A percentile compares a stretch with the other conserved stretches of the same genome.
Evolutionary conservation across 1,140 invertebrate species (phyloP).

Genomic region (Hylaeus anthracinus): DNA sequence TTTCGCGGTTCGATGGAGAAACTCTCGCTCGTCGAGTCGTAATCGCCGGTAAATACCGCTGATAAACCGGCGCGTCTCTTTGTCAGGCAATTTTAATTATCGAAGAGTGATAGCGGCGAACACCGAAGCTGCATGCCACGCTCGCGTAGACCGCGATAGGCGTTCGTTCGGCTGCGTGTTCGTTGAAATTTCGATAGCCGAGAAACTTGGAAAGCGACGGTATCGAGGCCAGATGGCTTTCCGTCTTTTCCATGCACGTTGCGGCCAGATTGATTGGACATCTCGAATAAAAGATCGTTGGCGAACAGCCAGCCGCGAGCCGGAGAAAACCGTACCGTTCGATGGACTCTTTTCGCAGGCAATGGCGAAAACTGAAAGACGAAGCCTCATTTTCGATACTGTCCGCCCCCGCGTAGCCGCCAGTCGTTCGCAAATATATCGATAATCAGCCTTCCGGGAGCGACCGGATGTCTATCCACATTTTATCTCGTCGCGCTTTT

Average conservation of each 20-base stretch:
- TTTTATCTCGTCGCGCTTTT: conserved; percentile 36
- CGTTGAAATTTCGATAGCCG: conserved; percentile 33
- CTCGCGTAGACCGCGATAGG: background rate
- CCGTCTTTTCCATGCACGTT: conserved; percentile 24
- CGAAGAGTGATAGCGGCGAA: conserved; percentile 12
- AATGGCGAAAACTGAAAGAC: conserved; percentile 21
- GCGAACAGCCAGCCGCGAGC: conserved; percentile 36
- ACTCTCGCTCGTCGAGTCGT: background rate
- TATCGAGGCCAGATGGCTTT: conserved; percentile 39
- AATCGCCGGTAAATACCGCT: conserved; percentile 6
- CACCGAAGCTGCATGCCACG: background rate
- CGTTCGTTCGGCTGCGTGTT: background rate
- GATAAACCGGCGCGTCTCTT: conserved; percentile 12
- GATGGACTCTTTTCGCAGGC: conserved; percentile 31
- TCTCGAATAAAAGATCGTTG: conserved; percentile 31
- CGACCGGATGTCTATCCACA: conserved; percentile 14
- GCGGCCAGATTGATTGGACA: conserved; percentile 36
- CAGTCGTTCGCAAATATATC: conserved; percentile 12
- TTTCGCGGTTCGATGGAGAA: background rate
- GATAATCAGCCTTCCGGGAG: conserved; percentile 40
- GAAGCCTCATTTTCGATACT: background rate
- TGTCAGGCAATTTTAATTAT: conserved; percentile 38
- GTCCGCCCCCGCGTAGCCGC: background rate
- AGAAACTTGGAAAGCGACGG: background rate
- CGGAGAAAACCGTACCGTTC: conserved; percentile 24